Base-by-base conservation (phyloP, 53 echinoderm and acorn worm species). In the Crossaster papposus region DNA sequence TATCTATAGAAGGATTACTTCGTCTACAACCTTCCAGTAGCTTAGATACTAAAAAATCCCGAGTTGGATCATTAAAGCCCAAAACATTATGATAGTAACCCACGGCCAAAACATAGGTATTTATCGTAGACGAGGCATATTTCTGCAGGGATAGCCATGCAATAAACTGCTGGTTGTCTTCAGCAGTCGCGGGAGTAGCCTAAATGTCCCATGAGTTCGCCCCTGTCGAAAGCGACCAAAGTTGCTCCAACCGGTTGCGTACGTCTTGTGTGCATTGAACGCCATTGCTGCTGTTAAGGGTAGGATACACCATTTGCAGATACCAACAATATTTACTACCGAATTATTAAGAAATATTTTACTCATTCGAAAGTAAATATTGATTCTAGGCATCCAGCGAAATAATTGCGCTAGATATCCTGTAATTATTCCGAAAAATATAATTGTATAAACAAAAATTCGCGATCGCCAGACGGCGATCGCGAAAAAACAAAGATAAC, bases 11-110 rank as follows among this genome's bases (percentile, higher is more conserved):
- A 24, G 79, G 51, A 8, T 51, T 51, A 51, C 52, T 79, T 20
- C 79, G 52, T 26, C 29, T 51, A 79, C 18, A 79, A 6, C 79
- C 79, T 79, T 79, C 79, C 3, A 79, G 79, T 12, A 79, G 52
- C 53, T 79, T 79, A 24, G 79, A 53, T 17, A 79, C 78, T 10
- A 78, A 78, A 36, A 38, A 38, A 38, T 32, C 26, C 26, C 17
- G 4, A 22, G 13, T 52, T 44, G 23, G 78, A 78, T 78, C 78
- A 38, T 38, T 22, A 78, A 29, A 51, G n/a, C 78, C 50, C 14
- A 23, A 53, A 52, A 79, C 51, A 22, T 79, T 51, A 30, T 79
- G 51, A 51, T 36, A 79, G 52, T 53, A 79, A 35, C 75, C 75
- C 4, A 35, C 18, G 20, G 75, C 75, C 14, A 36, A 33, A 11